Evolutionary conservation across 2,797 vertebrate species (phyloP).

Genomic region (Sparus aurata): DNA sequence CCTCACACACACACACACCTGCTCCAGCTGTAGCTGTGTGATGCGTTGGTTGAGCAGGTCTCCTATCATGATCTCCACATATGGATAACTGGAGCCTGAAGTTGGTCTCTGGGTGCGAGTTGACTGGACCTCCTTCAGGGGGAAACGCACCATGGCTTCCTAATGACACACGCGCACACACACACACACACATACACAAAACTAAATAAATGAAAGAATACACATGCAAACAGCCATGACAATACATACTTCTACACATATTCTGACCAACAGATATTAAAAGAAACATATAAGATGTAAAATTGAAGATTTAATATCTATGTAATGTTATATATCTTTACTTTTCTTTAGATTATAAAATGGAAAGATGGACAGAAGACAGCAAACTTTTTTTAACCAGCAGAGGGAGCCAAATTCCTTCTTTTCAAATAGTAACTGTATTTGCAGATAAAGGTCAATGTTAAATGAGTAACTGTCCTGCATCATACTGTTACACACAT

Average conservation of each 20-base stretch:
- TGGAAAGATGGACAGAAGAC: not conserved
- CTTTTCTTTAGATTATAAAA: not conserved
- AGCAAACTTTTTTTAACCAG: conserved; percentile 29
- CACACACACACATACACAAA: not conserved
- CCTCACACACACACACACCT: conserved; percentile 81
- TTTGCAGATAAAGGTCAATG: not conserved
- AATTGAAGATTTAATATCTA: not conserved
- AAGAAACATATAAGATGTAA: not conserved
- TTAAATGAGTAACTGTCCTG: not conserved
- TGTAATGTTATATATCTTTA: not conserved
- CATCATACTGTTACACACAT: not conserved
- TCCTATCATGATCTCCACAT: conserved; percentile 94
- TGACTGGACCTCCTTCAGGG: conserved; percentile 95
- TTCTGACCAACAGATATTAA: not conserved
- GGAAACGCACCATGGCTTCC: conserved; percentile 92
- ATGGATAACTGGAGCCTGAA: conserved; percentile 93
- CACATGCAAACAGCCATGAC: not conserved
- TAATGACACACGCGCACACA: conserved; percentile 55
- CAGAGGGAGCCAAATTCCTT: conserved; percentile 52
- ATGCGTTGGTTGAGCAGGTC: conserved; percentile 90
- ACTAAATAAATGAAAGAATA: not conserved
- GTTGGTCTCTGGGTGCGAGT: conserved; percentile 92
- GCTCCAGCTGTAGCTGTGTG: conserved; percentile 95
- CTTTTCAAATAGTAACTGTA: not conserved
- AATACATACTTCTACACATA: not conserved